Evolutionary conservation across 2,888 invertebrate species (phyloP).

Genomic region (Sesia bembeciformis): DNA sequence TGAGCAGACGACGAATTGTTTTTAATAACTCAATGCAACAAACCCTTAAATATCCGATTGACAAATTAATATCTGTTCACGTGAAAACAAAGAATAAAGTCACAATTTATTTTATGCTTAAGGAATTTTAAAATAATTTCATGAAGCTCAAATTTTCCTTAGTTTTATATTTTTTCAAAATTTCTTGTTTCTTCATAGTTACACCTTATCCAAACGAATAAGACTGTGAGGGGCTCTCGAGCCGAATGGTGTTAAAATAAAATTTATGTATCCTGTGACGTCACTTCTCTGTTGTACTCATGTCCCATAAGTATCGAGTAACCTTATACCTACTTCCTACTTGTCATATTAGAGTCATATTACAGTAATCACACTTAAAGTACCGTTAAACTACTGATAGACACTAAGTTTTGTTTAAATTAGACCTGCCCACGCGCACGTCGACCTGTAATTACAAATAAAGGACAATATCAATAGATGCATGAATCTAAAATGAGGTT

Average conservation of each 20-base stretch:
- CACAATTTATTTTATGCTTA: neutral
- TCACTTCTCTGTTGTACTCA: neutral
- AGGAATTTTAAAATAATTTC: slow-evolving; percentile 1
- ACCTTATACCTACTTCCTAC: neutral
- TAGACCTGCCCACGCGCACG: slow-evolving; percentile 17
- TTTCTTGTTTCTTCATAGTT: slow-evolving; percentile 8
- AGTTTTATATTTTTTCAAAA: slow-evolving; percentile 10
- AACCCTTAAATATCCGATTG: too few relatives aligned
- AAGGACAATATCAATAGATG: slow-evolving; percentile 26
- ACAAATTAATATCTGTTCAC: too few relatives aligned
- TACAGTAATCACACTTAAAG: neutral
- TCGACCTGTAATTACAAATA: slow-evolving; percentile 15
- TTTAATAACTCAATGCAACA: too few relatives aligned
- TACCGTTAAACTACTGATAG: slow-evolving; percentile 13
- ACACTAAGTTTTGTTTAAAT: slow-evolving; percentile 33
- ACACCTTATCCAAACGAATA: slow-evolving; percentile 19
- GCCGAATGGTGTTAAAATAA: neutral
- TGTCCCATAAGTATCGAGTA: neutral
- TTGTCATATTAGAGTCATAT: neutral
- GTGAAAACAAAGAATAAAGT: too few relatives aligned
- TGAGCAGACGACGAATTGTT: too few relatives aligned
- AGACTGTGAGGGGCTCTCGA: slow-evolving; percentile 30
- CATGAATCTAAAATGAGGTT: slow-evolving; percentile 10
- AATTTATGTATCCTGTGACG: neutral
- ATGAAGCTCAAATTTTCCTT: slow-evolving; percentile 17